Conservation (phyloP, 2,113 vertebrate genomes). For the Eclectus roratus region DNA sequence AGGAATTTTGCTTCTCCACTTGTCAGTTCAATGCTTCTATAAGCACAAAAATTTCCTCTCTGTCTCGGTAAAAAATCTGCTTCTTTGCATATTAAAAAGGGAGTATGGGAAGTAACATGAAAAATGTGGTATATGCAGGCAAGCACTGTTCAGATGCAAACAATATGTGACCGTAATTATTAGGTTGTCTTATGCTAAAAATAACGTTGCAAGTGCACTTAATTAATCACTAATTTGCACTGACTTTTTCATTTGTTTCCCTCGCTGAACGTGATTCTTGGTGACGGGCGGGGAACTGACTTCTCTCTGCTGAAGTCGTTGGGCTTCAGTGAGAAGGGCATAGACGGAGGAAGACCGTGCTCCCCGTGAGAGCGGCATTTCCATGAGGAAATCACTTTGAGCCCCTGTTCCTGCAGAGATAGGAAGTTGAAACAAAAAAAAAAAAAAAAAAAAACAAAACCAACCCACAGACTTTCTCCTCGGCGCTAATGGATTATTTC, state of each 20-base stretch:
- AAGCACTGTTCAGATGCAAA: neutral
- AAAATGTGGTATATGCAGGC: neutral
- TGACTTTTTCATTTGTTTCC: neutral
- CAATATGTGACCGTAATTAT: neutral
- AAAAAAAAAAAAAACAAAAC: no score
- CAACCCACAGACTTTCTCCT: neutral
- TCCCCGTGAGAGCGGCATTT: neutral
- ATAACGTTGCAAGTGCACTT: neutral
- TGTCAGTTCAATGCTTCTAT: neutral
- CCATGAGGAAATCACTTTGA: neutral
- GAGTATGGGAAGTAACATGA: neutral
- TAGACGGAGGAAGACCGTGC: accelerated
- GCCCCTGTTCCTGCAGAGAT: neutral
- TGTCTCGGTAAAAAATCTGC: neutral
- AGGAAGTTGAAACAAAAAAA: neutral
- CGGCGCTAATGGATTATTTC: neutral
- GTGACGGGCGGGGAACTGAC: neutral
- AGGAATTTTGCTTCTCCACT: neutral
- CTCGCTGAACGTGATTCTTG: neutral
- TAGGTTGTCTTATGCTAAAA: neutral
- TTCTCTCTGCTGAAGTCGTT: neutral
- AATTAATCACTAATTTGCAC: neutral
- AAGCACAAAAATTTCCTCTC: neutral
- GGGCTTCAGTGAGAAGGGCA: neutral
- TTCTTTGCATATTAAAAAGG: conserved; percentile 20